phyloP scores from a whole-genome alignment of 2,888 invertebrate genomes.

The Cosmia pyralina region DNA sequence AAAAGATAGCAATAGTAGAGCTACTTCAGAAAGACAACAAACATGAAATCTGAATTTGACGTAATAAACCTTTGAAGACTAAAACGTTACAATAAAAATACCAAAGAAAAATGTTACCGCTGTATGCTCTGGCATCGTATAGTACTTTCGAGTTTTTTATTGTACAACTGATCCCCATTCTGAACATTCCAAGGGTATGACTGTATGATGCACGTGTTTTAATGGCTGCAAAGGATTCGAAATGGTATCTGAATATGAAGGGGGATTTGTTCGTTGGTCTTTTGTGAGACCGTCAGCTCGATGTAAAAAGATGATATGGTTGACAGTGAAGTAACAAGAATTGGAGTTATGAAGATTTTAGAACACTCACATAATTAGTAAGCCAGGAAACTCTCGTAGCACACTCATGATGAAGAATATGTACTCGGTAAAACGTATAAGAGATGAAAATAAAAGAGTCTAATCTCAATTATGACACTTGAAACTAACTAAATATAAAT shows the following conservation, averaged over 20 bases:
- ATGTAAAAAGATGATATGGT: conserved; percentile 38
- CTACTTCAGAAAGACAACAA: conserved; percentile 35
- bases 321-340: conserved; percentile 33
- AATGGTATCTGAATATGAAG: conserved; percentile 74
- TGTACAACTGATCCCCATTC: conserved; percentile 75
- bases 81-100: conserved; percentile 61
- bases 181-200: conserved; percentile 82
- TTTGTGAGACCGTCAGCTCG: conserved; percentile 55
- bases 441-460: neutral
- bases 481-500: conserved; percentile 32
- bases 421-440: neutral
- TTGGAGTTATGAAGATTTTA: conserved; percentile 15
- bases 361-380: neutral
- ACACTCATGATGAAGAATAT: neutral
- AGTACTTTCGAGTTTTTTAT: conserved; percentile 69
- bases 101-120: conserved; percentile 51
- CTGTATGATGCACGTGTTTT: conserved; percentile 77
- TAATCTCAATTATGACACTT: neutral
- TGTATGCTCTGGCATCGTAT: conserved; percentile 64
- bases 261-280: conserved; percentile 57
- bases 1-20: conserved; percentile 28
- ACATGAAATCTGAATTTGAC: conserved; percentile 43
- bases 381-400: neutral
- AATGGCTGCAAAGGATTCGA: conserved; percentile 65
- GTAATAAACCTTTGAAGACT: conserved; percentile 44